These are phyloP conservation scores for Chunga burmeisteri DNA, from an alignment of 2,113 vertebrate genomes.

Conservation along the genomic window DNA sequence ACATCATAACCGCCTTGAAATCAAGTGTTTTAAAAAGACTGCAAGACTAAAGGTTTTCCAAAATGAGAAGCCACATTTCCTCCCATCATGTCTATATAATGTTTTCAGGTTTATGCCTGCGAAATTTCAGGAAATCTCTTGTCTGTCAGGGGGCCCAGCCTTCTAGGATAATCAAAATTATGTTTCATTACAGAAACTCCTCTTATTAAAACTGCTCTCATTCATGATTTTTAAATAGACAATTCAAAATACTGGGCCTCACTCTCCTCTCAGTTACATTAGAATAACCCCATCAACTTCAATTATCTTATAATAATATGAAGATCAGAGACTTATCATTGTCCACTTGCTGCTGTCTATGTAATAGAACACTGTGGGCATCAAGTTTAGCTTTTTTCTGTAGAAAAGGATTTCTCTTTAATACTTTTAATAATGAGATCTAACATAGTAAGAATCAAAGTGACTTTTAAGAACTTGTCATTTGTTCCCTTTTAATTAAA, in stretches of 20 bases:
- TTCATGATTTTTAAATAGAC: not conserved
- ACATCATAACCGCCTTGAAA: not conserved
- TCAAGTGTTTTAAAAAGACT: not conserved
- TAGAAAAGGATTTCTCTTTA: constrained; percentile 8
- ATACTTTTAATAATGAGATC: constrained; percentile 34
- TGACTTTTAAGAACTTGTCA: constrained; percentile 43
- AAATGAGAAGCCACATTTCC: not conserved
- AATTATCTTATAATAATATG: not conserved
- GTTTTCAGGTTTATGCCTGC: not conserved
- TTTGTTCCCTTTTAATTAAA: constrained; percentile 36
- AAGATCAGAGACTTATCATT: constrained; percentile 27
- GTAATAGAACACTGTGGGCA: constrained; percentile 29
- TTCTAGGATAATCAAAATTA: constrained; percentile 5
- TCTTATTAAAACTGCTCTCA: not conserved
- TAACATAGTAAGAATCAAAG: constrained; percentile 40
- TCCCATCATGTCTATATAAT: not conserved
- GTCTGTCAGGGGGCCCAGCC: not conserved
- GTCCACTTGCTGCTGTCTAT: constrained; percentile 9
- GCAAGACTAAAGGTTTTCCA: not conserved
- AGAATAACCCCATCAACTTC: constrained; percentile 43
- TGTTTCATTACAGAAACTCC: not conserved
- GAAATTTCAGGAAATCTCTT: not conserved
- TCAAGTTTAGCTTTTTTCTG: constrained; percentile 2
- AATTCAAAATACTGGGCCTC: not conserved
- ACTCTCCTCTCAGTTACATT: not conserved